Conservation (phyloP, 2,888 invertebrate species). For the Helicoverpa assulta region DNA sequence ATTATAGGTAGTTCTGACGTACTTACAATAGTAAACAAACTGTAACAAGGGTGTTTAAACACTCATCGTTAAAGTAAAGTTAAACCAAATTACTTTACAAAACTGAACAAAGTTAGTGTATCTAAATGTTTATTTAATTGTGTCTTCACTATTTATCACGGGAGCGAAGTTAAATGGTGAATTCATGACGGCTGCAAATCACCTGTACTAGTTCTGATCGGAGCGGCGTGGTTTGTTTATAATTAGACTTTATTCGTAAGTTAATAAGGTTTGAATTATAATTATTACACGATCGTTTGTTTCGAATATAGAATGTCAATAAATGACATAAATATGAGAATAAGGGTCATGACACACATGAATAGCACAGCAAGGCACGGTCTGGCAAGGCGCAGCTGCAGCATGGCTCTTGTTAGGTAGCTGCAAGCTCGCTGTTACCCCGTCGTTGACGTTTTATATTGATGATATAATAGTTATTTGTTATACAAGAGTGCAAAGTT, state of each 20-base stretch:
- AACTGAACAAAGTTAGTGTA: conserved; percentile 44
- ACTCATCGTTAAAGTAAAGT: conserved; percentile 20
- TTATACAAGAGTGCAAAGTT: too few species aligned
- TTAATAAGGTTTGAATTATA: conserved; percentile 16
- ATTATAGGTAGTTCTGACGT: too few species aligned
- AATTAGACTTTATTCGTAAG: conserved; percentile 12
- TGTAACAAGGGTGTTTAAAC: conserved; percentile 10
- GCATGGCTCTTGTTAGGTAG: too few species aligned
- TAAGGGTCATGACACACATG: neutral
- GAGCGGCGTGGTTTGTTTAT: conserved; percentile 27
- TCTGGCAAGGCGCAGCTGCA: too few species aligned
- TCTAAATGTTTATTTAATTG: conserved; percentile 53
- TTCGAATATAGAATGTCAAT: neutral
- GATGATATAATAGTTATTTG: too few species aligned
- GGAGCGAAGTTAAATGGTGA: conserved; percentile 32
- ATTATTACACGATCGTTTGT: too few species aligned
- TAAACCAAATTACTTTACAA: conserved; percentile 36
- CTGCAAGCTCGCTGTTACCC: too few species aligned
- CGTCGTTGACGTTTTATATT: too few species aligned
- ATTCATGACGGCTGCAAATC: conserved; percentile 45
- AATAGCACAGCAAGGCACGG: fast-evolving
- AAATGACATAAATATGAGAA: neutral
- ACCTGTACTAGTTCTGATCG: conserved; percentile 32
- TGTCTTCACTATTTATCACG: conserved; percentile 44
- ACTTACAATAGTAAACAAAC: neutral